Base-by-base conservation (phyloP, 2,797 vertebrate genomes). In the Chloroceryle inda region DNA sequence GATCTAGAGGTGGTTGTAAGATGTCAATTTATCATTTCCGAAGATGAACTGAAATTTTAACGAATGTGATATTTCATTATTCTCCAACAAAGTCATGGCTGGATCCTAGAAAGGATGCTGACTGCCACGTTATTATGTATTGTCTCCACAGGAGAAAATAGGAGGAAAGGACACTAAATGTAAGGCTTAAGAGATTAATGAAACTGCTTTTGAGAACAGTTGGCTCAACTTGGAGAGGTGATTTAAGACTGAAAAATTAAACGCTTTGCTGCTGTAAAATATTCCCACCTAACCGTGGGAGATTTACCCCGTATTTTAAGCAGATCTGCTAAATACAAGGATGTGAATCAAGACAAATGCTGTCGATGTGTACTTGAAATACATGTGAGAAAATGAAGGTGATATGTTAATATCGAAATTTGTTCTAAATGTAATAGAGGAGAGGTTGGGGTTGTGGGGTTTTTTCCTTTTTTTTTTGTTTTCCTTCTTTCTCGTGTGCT, bases 91-190 rank as follows among this genome's bases (percentile, higher is more conserved):
- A 97, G 84, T 92, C 55, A 9, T 7, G 77, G 63, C 19, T 75
- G 64, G 81, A 91, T 91, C 85, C 64, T 93, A 42, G 31, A 45
- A 50, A 33, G 76, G 69, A 67, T 96, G 73, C 40, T 11, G 56
- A 74, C 79, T 95, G 93, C 93, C 94, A 96, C 89, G 68, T 97
- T 97, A 87, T 94, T 94, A 49, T 76, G 81, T 52, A 91, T 96
- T 95, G 94, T 94, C 85, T 90, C 15, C 86, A 50, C 52, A 31
- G 86, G 2, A 87, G 85, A 96, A 97, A 97, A 96, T 87, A 89
- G 89, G 94, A 96, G 96, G 95, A 96, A 96, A 85, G 75, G 72
- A 15, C 66, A 94, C 79, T 91, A 95, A 94, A 97, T 92, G 92
- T 67, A 74, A 91, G 68, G 78, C 91, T 94, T 64, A 74, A 76